Base-by-base conservation (phyloP, 2,113 vertebrate species). In the Girardinichthys multiradiatus region DNA sequence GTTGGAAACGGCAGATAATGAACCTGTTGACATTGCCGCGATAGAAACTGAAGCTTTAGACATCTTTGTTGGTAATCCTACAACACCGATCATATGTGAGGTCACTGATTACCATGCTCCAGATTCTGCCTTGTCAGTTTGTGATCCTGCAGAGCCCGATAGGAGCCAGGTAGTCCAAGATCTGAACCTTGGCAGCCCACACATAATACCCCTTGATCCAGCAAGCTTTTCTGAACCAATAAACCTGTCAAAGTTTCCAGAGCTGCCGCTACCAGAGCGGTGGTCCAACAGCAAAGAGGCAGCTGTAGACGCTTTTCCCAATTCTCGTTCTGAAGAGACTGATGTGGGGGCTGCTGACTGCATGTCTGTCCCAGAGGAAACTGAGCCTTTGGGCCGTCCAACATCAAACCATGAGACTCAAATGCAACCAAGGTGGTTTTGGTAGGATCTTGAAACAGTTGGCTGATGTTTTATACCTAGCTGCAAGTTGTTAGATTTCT, bases 21-120 rank as follows among this genome's bases (percentile, higher is more conserved):
- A 79, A 29, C 72, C 39, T 31, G 85, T 91, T n/a, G 84, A 90
- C 76, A 62, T 92, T 14, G 59, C 70, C 21, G 54, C 85, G 0
- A 74, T 92, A 8, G 90, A 92, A 29, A 24, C 89, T 30, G 87
- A 91, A 69, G 66, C 83, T 12, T 58, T 86, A 15, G 74, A 88
- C 30, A 57, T 90, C 4, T 35, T 76, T 70, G 26, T 58, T 69
- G 12, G 57, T 61, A 67, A 69, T 8, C 13, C 61, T 76, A 76
- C 69, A 19, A 33, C 28, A 27, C 59, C 73, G 10, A n/a, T 64
- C 11, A 57, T 82, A 63, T 35, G 14, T 1, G 24, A 35, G n/a
- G 9, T 33, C 28, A 2, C n/a, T 9, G n/a, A 42, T 39, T 75
- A 60, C 62, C 74, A 76, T 45, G 63, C 59, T 37, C 51, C 64